phyloP scores from a whole-genome alignment of 2,888 invertebrate species.

The Patella caerulea region DNA sequence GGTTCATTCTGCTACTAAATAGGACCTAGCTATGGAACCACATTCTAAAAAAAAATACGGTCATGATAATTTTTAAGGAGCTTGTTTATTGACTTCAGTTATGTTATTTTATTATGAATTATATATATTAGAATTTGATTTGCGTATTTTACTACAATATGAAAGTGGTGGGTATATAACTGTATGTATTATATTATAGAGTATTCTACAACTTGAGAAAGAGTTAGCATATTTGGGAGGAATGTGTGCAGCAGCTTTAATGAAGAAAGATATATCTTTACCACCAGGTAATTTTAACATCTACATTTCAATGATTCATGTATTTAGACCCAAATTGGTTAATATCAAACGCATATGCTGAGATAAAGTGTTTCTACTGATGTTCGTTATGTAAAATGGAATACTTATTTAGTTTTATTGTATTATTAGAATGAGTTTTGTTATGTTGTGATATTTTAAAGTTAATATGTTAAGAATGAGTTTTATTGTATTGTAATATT shows the following conservation, averaged over 20 bases:
- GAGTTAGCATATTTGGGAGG: slow-evolving; percentile 92
- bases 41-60: no score
- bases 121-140: not conserved
- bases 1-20: no score
- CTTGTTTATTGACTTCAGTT: not conserved
- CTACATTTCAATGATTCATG: no score
- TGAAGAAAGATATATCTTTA: slow-evolving; percentile 84
- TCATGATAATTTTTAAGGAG: not conserved
- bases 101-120: not conserved
- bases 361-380: not conserved
- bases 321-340: no score
- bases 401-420: not conserved
- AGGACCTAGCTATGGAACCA: no score
- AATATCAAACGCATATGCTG: no score
- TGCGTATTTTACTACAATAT: not conserved
- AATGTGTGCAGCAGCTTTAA: slow-evolving; percentile 90
- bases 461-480: no score
- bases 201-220: slow-evolving; percentile 82
- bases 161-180: no score
- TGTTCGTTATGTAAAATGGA: not conserved
- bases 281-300: slow-evolving; percentile 73
- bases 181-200: slow-evolving; percentile 40
- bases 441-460: not conserved
- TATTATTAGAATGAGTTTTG: not conserved
- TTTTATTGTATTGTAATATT: not conserved